phyloP scores from a whole-genome alignment of 2,888 invertebrate species.

The Machimus atricapillus region DNA sequence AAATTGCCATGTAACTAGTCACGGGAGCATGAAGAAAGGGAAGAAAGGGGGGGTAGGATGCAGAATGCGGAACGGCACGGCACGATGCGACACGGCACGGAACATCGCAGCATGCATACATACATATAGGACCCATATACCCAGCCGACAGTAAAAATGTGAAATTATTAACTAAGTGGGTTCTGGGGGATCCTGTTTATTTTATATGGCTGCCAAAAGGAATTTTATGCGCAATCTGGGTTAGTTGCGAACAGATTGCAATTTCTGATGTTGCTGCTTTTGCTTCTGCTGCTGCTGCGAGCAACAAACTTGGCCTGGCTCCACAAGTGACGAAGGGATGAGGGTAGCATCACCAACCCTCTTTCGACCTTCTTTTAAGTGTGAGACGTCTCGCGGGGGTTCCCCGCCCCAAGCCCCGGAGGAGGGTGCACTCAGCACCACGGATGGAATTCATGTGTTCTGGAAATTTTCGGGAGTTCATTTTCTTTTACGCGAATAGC shows the following conservation, averaged over 20 bases:
- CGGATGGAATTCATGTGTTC: not conserved
- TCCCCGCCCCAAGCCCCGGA: not conserved
- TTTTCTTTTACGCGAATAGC: not conserved
- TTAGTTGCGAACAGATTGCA: not conserved
- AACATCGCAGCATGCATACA: not conserved
- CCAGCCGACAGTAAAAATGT: not conserved
- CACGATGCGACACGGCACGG: not conserved
- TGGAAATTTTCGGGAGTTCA: not conserved
- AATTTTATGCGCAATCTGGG: not conserved
- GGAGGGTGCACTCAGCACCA: not conserved
- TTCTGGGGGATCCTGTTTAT: not conserved
- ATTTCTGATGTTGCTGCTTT: not conserved
- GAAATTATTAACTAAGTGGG: slow-evolving; percentile 17
- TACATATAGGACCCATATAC: not conserved
- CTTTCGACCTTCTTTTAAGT: not conserved
- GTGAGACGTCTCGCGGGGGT: not conserved
- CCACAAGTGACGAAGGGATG: not conserved
- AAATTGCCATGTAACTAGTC: slow-evolving; percentile 2
- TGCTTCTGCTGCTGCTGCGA: not conserved
- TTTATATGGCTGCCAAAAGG: not conserved
- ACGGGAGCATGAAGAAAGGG: not conserved
- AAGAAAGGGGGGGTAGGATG: too few relatives aligned
- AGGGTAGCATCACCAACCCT: not conserved
- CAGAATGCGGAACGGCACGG: not conserved
- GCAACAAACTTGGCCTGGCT: not conserved